Percentiles rank a stretch among this genome's conserved stretches.
Evolutionary conservation across 2,888 invertebrate genomes (phyloP).

Genomic region (Zelleria hepariella): DNA sequence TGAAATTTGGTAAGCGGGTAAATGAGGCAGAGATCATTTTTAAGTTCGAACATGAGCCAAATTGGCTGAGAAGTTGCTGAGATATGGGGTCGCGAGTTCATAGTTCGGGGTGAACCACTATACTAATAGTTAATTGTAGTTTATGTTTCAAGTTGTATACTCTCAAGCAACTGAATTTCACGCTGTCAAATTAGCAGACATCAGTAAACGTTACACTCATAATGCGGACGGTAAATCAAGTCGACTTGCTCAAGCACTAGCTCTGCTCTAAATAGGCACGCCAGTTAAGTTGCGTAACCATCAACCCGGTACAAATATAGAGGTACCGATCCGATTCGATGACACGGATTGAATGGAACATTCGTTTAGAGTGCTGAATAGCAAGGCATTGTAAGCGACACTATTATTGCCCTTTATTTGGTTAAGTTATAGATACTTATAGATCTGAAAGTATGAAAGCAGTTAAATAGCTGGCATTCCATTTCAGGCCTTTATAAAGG

Average conservation of each 20-base stretch:
- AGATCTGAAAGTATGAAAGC: neutral
- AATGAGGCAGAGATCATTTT: too few relatives aligned
- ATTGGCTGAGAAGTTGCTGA: too few relatives aligned
- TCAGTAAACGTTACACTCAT: conserved; percentile 13
- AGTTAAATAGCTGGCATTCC: neutral
- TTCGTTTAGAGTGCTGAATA: conserved; percentile 2
- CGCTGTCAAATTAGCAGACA: too few relatives aligned
- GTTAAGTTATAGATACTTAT: neutral
- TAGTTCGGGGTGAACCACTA: too few relatives aligned
- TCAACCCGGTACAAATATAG: conserved; percentile 24
- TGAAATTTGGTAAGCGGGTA: too few relatives aligned
- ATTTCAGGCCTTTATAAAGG: neutral
- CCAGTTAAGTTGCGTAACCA: conserved; percentile 33
- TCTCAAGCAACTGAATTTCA: too few relatives aligned
- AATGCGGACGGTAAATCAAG: conserved; percentile 8
- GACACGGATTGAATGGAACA: conserved; percentile 30
- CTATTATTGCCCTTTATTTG: neutral
- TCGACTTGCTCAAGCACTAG: conserved; percentile 4
- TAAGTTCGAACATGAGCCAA: too few relatives aligned
- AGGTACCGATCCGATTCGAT: conserved; percentile 22
- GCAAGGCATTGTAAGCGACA: neutral
- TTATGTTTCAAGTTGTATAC: too few relatives aligned
- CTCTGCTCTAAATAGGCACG: conserved; percentile 22
- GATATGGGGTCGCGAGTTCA: too few relatives aligned
- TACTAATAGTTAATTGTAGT: too few relatives aligned